Evolutionary conservation across 2,113 vertebrate genomes (phyloP).

Genomic region (Mesocricetus auratus): DNA sequence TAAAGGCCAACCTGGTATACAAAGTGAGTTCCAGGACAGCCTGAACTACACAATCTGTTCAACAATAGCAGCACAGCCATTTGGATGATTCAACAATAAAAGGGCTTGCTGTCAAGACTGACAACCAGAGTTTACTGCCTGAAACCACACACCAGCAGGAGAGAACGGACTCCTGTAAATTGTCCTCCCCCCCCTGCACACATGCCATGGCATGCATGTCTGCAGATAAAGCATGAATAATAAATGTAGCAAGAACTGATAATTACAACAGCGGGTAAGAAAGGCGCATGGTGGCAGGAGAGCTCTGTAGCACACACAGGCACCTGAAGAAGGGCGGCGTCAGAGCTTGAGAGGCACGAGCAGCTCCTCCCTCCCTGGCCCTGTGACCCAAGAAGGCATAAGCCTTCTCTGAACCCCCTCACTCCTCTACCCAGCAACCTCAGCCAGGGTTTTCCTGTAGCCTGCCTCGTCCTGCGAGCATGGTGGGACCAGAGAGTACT

Average conservation of each 20-base stretch:
- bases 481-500: too few species aligned
- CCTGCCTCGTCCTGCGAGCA: not conserved
- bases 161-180: not conserved
- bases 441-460: not conserved
- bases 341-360: not conserved
- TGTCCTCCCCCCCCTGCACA: not conserved
- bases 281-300: not conserved
- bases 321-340: not conserved
- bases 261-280: not conserved
- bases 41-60: not conserved
- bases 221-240: not conserved
- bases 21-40: not conserved
- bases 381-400: rapidly evolving
- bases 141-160: not conserved
- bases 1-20: not conserved
- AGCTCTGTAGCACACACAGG: rapidly evolving
- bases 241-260: not conserved
- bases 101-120: not conserved
- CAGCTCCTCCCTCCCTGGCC: not conserved
- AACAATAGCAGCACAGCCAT: not conserved
- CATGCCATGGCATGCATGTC: not conserved
- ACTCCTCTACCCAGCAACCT: not conserved
- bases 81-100: not conserved
- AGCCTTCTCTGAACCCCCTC: not conserved
- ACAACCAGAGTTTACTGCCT: not conserved